Base-by-base conservation (phyloP, 2,797 vertebrate species). In the Tragelaphus eurycerus region DNA sequence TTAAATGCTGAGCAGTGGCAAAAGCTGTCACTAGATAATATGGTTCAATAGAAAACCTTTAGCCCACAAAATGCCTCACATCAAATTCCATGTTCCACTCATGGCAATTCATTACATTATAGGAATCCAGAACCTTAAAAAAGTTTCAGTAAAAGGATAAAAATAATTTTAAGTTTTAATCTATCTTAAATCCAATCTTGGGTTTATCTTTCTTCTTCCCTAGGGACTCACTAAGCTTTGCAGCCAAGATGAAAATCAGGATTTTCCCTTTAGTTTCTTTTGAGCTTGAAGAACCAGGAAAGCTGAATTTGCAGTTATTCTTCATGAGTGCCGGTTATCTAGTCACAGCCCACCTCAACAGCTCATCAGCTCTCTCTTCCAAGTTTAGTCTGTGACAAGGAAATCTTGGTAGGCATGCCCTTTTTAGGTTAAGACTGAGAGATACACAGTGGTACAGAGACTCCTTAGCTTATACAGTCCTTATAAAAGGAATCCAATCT, bases 61-160 rank as follows among this genome's bases (percentile, higher is more conserved):
- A 71, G 46, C 13, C n/a, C 78, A 81, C 4, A 74, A 54, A 52
- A 71, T 31, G 15, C 52, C 64, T 91, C 54, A 91, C 74, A 60
- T 34, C 86, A 92, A 95, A 95, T 34, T 57, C 27, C 38, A 93
- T 34, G 54, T 92, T 93, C 79, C 43, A 95, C 23, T 90, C 54
- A 83, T 2, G 86, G 67, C 76, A 94, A 93, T 60, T 89, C 10
- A 46, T 81, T 55, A 60, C 17, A 14, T 57, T 86, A 89, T 59
- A 7, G 8, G n/a, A 95, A 57, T 15, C 13, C 38, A 48, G 81
- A 83, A 86, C 14, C 64, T 93, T 64, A 71, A 83, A 25, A 67
- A 38, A 46, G 21, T 13, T 34, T 59, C 38, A 46, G 38, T 38
- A 89, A 84, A 67, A 57, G 46, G 52, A 71, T n/a, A 59, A 64